Conservation (phyloP, 2,113 vertebrate genomes). For the Onychorhynchus coronatus region DNA sequence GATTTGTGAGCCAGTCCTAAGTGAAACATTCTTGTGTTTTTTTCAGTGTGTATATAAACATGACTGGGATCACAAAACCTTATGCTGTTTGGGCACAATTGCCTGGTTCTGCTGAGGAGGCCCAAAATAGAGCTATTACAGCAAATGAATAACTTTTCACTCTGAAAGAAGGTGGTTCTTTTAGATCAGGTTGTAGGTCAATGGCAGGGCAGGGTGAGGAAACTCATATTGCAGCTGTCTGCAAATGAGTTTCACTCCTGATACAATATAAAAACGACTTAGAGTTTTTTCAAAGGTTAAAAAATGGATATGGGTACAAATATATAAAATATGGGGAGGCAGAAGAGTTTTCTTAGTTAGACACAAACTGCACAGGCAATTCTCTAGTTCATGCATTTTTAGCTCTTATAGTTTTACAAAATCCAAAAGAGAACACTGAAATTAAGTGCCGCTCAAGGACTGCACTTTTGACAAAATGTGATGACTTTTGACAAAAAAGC, state of each 20-base stretch:
- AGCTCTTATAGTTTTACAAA: not conserved
- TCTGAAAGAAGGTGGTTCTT: conserved; percentile 68
- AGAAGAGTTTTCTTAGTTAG: not conserved
- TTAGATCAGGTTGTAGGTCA: conserved; percentile 73
- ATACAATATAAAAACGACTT: not conserved
- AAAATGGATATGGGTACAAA: not conserved
- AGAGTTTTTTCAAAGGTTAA: not conserved
- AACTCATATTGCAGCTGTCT: conserved; percentile 68
- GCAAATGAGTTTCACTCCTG: conserved; percentile 52
- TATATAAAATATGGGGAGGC: not conserved
- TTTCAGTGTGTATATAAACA: not conserved
- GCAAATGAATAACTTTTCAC: conserved; percentile 71
- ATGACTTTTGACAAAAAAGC: not conserved
- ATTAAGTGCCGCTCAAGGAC: not conserved
- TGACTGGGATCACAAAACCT: conserved; percentile 26
- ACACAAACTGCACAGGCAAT: not conserved
- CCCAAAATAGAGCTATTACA: conserved; percentile 62
- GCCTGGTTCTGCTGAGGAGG: conserved; percentile 55
- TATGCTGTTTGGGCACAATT: conserved; percentile 54
- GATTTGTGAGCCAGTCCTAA: not conserved
- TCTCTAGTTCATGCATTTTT: not conserved
- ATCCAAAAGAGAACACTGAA: not conserved
- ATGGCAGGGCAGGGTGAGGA: conserved; percentile 58
- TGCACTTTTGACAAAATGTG: not conserved
- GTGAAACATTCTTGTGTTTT: not conserved